Percentiles rank a stretch among this genome's conserved stretches.
These are phyloP conservation scores for Nannoperca australis DNA, from an alignment of 2,797 vertebrate species.

Conservation along the genomic window DNA sequence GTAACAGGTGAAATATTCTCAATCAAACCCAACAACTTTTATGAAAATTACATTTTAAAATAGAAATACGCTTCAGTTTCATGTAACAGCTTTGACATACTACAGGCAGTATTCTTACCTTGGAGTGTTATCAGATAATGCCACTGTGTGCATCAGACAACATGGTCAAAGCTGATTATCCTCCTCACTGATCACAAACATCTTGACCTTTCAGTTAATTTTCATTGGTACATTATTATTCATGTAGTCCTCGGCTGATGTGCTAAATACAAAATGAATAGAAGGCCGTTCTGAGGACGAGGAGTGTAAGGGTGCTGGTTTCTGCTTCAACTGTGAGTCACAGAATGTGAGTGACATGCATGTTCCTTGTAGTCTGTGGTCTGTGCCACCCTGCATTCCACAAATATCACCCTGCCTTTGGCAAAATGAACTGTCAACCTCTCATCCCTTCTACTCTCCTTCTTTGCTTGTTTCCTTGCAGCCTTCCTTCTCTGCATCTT, in stretches of 20 bases:
- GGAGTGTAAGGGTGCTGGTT: no score
- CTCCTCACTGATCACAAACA: background rate
- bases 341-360: conserved; percentile 17
- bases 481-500: background rate
- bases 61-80: background rate
- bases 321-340: background rate
- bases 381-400: conserved; percentile 3
- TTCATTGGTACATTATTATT: background rate
- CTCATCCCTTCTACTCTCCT: background rate
- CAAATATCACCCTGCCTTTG: conserved; percentile 21
- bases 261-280: no score
- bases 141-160: background rate
- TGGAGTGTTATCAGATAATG: background rate
- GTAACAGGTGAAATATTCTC: background rate
- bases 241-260: no score
- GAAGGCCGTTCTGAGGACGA: no score
- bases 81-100: background rate
- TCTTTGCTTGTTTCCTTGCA: background rate
- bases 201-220: background rate
- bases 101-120: background rate
- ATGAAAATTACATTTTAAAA: background rate
- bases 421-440: background rate
- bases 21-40: background rate
- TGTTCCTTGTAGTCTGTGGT: background rate
- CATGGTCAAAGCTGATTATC: background rate